These are phyloP conservation scores for Excalfactoria chinensis DNA, from an alignment of 2,113 vertebrate genomes.

Conservation along the genomic window DNA sequence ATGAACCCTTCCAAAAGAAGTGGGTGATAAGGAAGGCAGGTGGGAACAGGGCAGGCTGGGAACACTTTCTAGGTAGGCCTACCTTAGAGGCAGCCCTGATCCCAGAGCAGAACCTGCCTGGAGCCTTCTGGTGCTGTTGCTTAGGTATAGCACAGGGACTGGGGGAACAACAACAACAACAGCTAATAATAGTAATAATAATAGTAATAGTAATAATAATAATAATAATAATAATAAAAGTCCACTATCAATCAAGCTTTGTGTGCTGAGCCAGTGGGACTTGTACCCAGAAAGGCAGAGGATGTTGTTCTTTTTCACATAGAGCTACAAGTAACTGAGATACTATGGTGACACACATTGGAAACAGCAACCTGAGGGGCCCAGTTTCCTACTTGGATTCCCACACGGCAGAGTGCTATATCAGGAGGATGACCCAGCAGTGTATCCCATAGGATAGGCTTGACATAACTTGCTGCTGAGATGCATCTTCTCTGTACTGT, in stretches of 20 bases:
- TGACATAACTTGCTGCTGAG: background rate
- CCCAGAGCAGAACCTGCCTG: background rate
- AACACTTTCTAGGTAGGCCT: background rate
- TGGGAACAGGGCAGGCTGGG: background rate
- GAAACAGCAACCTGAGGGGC: background rate
- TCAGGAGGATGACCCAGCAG: background rate
- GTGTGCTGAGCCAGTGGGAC: background rate
- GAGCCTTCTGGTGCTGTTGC: background rate
- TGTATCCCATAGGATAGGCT: background rate
- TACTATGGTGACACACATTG: fast-evolving
- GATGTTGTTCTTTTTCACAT: fast-evolving
- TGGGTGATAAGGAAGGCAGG: background rate
- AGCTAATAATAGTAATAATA: too few relatives aligned
- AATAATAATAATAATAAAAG: too few relatives aligned
- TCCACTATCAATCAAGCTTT: background rate
- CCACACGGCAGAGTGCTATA: fast-evolving
- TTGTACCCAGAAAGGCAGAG: background rate
- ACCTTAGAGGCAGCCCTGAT: background rate
- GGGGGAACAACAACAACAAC: background rate
- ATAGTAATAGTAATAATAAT: too few relatives aligned
- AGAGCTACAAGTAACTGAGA: background rate
- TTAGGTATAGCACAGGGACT: background rate
- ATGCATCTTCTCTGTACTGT: background rate
- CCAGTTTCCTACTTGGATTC: background rate
- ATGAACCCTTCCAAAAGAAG: background rate